Evolutionary conservation across 1,140 invertebrate species (phyloP).

Genomic region (Caerostris darwini): DNA sequence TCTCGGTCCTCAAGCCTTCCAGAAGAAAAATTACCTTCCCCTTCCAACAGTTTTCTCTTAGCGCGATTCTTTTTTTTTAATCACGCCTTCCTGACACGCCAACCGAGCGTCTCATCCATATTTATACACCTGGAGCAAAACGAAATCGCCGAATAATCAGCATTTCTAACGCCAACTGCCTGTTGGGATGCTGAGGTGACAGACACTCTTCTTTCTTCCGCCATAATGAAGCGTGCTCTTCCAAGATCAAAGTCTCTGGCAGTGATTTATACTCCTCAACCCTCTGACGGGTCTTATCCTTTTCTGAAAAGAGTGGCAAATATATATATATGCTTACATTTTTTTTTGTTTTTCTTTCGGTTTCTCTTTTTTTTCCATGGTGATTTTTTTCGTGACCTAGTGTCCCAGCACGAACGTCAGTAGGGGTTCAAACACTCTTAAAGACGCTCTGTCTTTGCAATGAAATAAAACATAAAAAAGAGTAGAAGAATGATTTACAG

Average conservation of each 20-base stretch:
- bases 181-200: background rate
- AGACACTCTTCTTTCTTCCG: background rate
- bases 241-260: background rate
- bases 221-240: background rate
- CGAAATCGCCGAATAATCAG: slow-evolving; percentile 38
- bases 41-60: background rate
- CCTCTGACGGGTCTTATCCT: slow-evolving; percentile 12
- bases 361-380: background rate
- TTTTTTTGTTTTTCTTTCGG: no score
- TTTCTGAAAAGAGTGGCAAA: background rate
- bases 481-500: background rate
- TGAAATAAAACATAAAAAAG: no score
- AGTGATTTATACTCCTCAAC: slow-evolving; percentile 40
- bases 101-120: slow-evolving; percentile 47
- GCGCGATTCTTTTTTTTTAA: slow-evolving; percentile 29
- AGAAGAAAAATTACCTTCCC: background rate
- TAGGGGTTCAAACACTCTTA: background rate
- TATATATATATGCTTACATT: background rate
- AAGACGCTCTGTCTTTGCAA: no score
- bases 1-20: background rate
- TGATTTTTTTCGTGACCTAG: background rate
- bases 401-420: background rate
- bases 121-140: slow-evolving; percentile 38
- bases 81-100: slow-evolving; percentile 25
- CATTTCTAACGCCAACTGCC: slow-evolving; percentile 7